Evolutionary conservation across 2,888 invertebrate genomes (phyloP), one percentile per base, ranked within the genome.

Genomic region (Mythimna albipuncta): DNA sequence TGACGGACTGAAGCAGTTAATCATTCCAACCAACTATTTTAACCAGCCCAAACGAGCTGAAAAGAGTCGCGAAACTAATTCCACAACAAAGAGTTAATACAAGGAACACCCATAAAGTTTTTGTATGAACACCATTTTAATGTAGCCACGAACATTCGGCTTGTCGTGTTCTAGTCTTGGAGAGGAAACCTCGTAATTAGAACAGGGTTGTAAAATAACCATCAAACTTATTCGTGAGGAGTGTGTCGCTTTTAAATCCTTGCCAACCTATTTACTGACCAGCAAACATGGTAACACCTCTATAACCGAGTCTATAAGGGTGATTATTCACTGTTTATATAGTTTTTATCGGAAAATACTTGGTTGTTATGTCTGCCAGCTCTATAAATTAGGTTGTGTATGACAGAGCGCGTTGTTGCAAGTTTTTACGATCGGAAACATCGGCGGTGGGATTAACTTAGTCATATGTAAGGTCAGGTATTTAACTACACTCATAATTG

Each of bases 141-240:
- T 90, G 89, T 84, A 86, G 82, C 89, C 88, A 91, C 92, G 90
- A 93, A 93, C 94, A 94, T 92, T 93, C 90, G 89, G 87, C 87
- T 87, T 89, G 91, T 91, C 92, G 85, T 90, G 89, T 89, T 86
- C 94, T 94, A 94, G 92, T 92, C 89, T 91, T 81, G 82, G 83
- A 93, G 91, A 94, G 93, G 94, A 94, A 94, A 94, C 93, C 91
- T 92, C 91, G 91, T 94, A 95, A 96, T 96, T 96, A 95, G 93
- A 93, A 93, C 92, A 90, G 88, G 92, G 94, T 90, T 90, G 93
- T 96, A 96, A 96, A 96, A 96, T 91, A 94, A 92, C 95, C 95
- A 95, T 96, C 94, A 96, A 95, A 94, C 91, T 91, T 89, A 92
- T 91, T 92, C 90, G 87, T 90, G 92, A 94, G 90, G 92, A 92